Evolutionary conservation across 2,888 invertebrate species (phyloP).

Genomic region (Drosophila parthenogenetica): DNA sequence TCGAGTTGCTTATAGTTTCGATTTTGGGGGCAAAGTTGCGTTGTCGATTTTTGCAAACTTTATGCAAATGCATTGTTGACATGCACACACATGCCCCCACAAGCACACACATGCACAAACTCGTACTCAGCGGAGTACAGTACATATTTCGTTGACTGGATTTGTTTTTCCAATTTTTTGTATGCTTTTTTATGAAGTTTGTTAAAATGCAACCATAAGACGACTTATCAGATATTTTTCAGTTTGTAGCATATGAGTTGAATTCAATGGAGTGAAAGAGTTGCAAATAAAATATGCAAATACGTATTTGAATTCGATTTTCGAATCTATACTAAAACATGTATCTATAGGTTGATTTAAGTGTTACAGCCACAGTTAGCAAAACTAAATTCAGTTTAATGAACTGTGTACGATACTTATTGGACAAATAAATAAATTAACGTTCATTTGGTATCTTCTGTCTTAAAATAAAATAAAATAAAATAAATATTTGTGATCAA

Average conservation of each 20-base stretch:
- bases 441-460: no score
- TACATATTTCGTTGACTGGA: slow-evolving; percentile 31
- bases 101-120: slow-evolving; percentile 14
- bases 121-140: not conserved
- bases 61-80: slow-evolving; percentile 77
- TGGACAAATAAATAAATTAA: not conserved
- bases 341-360: slow-evolving; percentile 12
- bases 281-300: slow-evolving; percentile 47
- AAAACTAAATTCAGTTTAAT: not conserved
- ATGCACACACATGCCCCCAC: slow-evolving; percentile 24
- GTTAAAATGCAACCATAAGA: slow-evolving; percentile 31
- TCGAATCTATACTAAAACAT: not conserved
- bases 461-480: no score
- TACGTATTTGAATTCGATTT: slow-evolving; percentile 1
- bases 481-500: no score
- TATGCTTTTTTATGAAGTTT: slow-evolving; percentile 8
- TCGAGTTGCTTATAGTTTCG: slow-evolving; percentile 37
- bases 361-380: not conserved
- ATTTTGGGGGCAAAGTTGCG: slow-evolving; percentile 26
- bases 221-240: slow-evolving; percentile 55
- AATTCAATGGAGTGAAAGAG: slow-evolving; percentile 48
- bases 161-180: slow-evolving; percentile 16
- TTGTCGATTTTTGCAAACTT: slow-evolving; percentile 62
- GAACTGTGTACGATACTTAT: not conserved
- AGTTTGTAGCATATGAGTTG: slow-evolving; percentile 29